phyloP scores from a whole-genome alignment of 2,113 vertebrate genomes.

The Embiotoca jacksoni region DNA sequence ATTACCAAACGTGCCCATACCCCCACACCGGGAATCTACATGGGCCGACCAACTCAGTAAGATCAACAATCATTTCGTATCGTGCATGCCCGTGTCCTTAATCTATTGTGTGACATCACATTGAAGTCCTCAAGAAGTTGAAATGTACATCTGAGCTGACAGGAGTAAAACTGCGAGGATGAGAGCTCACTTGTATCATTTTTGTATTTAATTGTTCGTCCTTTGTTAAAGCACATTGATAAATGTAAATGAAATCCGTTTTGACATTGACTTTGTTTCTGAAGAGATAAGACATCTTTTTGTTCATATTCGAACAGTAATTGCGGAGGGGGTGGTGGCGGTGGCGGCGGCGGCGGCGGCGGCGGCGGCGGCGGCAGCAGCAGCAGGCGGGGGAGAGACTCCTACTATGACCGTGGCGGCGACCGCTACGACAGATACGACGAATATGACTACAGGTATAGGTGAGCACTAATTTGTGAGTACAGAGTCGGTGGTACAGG shows the following conservation, averaged over 20 bases:
- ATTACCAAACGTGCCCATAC: constrained; percentile 96
- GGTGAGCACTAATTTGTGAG: constrained; percentile 74
- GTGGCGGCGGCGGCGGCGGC: background rate
- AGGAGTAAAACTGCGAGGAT: background rate
- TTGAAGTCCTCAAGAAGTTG: background rate
- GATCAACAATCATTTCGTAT: constrained; percentile 15
- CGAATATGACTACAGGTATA: constrained; percentile 93
- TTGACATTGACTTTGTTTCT: too few species aligned
- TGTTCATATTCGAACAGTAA: constrained; percentile 32
- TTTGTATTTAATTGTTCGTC: too few species aligned
- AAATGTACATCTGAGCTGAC: background rate
- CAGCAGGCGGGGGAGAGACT: constrained; percentile 88
- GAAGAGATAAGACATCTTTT: background rate
- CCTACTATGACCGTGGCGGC: constrained; percentile 81
- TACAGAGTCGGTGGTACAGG: background rate
- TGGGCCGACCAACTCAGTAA: constrained; percentile 94
- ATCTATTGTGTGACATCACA: background rate
- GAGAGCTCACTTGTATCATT: too few species aligned
- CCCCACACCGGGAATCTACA: constrained; percentile 95
- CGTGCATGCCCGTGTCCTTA: background rate
- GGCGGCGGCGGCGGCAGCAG: constrained; percentile 73
- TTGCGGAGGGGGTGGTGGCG: constrained; percentile 61
- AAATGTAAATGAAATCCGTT: too few species aligned
- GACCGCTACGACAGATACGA: constrained; percentile 94
- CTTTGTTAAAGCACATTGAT: too few species aligned